Base-by-base conservation (phyloP, 2,888 invertebrate genomes). In the Tryphoninae sp. region DNA sequence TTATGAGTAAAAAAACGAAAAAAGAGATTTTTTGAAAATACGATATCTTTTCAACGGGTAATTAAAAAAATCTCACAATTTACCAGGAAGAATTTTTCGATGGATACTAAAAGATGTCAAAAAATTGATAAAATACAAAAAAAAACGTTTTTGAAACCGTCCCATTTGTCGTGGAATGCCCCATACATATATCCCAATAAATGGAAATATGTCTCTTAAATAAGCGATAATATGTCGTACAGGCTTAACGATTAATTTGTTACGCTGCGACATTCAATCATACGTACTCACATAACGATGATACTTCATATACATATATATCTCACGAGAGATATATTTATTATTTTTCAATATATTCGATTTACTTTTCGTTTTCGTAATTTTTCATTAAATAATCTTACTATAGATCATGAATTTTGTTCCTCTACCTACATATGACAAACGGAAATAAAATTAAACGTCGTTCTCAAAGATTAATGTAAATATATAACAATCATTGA, bases 401-500 rank as follows among this genome's bases (percentile, higher is more conserved):
- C 61, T 62, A 73, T 68, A 61, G 74, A 55, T 75, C 71, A 23
- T 81, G 59, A 53, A 68, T 83, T 86, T 87, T 80, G 85, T 85
- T 86, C 84, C 42, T 85, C 85, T 83, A 84, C 84, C 86, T 87
- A 88, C 88, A 83, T 81, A 78, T 86, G 84, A 84, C 86, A 87
- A 84, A 86, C 84, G 76, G 85, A 86, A 86, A 33, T 1, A 33
- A 85, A 84, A 86, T 84, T 83, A 83, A 51, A 65, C 23, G 59
- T 84, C 72, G 84, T 85, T 73, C 69, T 84, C 85, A 86, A 87
- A 86, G 85, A 84, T 82, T 59, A 62, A 65, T 68, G 22, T 33
- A 61, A 55, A 69, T 55, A 55, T 55, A 55, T 55, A 16, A 55
- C 16, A 55, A 9, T 8, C 9, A 55, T 55, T 3, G 16, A 55